Conservation (phyloP, 1,140 invertebrate genomes). For the Megalopta genalis region DNA sequence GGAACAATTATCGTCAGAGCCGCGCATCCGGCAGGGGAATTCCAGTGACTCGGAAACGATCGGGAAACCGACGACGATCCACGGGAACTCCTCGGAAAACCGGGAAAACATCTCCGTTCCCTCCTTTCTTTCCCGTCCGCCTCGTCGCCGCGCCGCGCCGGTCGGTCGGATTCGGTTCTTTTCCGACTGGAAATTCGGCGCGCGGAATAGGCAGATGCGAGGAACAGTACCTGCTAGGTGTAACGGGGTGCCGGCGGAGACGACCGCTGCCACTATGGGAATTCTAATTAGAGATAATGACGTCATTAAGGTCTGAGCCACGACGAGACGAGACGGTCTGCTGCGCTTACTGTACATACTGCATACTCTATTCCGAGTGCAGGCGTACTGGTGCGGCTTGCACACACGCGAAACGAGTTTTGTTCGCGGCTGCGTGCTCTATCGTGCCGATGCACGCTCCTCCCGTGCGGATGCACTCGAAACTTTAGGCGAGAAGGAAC, state of each 20-base stretch:
- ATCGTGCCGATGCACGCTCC: conserved; percentile 29
- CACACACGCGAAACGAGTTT: conserved; percentile 42
- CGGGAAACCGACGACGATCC: background rate
- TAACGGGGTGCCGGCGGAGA: conserved; percentile 64
- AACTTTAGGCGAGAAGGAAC: conserved; percentile 32
- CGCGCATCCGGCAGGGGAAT: background rate
- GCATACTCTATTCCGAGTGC: conserved; percentile 58
- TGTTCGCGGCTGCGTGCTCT: conserved; percentile 38
- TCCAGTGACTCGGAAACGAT: background rate
- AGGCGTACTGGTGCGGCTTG: conserved; percentile 46
- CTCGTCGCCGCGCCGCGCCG: background rate
- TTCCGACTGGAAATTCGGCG: background rate
- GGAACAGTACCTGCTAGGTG: conserved; percentile 52
- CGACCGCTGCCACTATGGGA: conserved; percentile 64
- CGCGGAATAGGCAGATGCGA: background rate
- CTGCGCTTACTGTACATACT: conserved; percentile 70
- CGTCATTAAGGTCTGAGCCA: conserved; percentile 77
- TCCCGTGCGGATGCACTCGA: conserved; percentile 43
- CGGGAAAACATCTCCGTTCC: too few species aligned
- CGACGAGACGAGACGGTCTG: conserved; percentile 76
- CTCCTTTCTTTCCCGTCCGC: too few species aligned
- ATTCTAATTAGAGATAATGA: conserved; percentile 79
- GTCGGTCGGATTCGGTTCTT: background rate
- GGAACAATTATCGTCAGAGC: background rate
- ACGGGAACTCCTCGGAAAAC: background rate